These are phyloP conservation scores for Drosophila suboccidentalis DNA, from an alignment of 2,888 invertebrate species.

Conservation along the genomic window DNA sequence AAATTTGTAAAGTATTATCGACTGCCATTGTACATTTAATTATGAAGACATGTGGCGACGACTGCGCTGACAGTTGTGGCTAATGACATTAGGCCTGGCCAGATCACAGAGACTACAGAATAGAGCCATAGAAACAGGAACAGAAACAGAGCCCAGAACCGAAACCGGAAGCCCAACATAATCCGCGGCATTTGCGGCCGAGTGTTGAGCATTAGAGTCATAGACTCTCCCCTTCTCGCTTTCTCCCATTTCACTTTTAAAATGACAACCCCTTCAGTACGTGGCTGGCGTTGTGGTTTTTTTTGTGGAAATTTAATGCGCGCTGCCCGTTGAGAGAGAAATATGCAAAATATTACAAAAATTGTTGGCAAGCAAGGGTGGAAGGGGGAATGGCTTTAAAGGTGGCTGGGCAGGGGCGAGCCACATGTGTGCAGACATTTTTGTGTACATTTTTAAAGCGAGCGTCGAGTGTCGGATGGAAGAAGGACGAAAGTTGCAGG, in stretches of 20 bases:
- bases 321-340: slow-evolving; percentile 18
- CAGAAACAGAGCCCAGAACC: slow-evolving; percentile 10
- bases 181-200: slow-evolving; percentile 73
- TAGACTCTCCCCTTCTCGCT: slow-evolving; percentile 1
- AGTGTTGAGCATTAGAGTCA: slow-evolving; percentile 50
- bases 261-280: slow-evolving; percentile 25
- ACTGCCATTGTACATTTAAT: slow-evolving; percentile 67
- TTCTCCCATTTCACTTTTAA: neutral
- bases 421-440: slow-evolving; percentile 57
- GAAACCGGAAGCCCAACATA: slow-evolving; percentile 60
- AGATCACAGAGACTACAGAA: slow-evolving; percentile 4
- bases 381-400: slow-evolving; percentile 28
- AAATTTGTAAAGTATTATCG: slow-evolving; percentile 76
- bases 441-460: slow-evolving; percentile 45
- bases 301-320: slow-evolving; percentile 38
- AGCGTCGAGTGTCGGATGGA: neutral
- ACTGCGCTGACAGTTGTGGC: slow-evolving; percentile 72
- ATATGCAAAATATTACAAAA: slow-evolving; percentile 65
- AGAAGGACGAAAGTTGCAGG: neutral
- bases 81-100: slow-evolving; percentile 67
- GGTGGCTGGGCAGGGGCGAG: slow-evolving; percentile 3
- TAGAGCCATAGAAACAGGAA: slow-evolving; percentile 9
- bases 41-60: slow-evolving; percentile 76
- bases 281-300: slow-evolving; percentile 42
- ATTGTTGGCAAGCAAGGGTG: slow-evolving; percentile 9